Evolutionary conservation across 2,888 invertebrate genomes (phyloP).

Genomic region (Trachelus stipa): DNA sequence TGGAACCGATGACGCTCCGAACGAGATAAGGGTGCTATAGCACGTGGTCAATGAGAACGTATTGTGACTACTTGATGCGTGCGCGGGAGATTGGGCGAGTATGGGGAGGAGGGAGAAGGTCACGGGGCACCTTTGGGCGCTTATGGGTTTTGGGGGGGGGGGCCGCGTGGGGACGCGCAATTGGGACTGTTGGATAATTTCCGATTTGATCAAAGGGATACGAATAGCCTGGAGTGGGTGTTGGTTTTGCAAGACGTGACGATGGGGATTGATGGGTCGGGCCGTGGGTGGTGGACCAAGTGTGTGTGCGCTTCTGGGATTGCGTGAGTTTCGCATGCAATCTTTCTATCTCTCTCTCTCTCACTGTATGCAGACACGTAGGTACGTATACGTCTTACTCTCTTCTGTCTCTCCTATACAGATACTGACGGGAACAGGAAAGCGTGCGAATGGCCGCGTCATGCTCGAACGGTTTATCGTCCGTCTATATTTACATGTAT

Average conservation of each 20-base stretch:
- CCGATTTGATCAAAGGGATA: background rate
- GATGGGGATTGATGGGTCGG: background rate
- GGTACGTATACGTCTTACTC: background rate
- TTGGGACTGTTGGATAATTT: background rate
- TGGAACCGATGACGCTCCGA: background rate
- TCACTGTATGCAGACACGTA: background rate
- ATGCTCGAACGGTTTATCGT: constrained; percentile 2
- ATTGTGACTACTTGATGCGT: background rate
- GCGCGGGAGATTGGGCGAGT: too few relatives aligned
- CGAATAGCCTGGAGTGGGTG: background rate
- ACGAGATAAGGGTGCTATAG: background rate
- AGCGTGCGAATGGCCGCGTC: constrained; percentile 8
- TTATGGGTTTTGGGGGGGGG: background rate
- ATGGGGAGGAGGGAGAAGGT: too few relatives aligned
- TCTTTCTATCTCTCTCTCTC: background rate
- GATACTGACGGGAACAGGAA: background rate
- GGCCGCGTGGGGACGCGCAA: too few relatives aligned
- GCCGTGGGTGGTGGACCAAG: background rate
- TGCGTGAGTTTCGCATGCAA: background rate
- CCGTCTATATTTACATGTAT: too few relatives aligned
- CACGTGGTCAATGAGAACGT: background rate
- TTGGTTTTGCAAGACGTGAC: background rate
- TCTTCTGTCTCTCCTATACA: background rate
- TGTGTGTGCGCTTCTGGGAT: background rate
- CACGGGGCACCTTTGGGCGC: too few relatives aligned